phyloP scores from a whole-genome alignment of 2,888 invertebrate species.

The Fabriciana adippe region DNA sequence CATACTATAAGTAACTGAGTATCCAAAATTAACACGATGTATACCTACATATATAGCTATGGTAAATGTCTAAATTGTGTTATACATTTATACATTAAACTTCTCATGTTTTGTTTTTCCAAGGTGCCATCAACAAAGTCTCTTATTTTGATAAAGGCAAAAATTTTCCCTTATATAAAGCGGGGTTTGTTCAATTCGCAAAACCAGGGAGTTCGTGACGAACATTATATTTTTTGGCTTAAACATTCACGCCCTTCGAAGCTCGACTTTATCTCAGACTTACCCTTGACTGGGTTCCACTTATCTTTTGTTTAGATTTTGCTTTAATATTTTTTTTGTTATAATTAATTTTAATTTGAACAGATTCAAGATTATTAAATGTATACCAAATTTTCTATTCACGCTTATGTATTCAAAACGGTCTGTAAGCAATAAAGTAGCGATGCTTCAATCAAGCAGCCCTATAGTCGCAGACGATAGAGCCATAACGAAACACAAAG shows the following conservation, averaged over 20 bases:
- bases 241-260: slow-evolving; percentile 41
- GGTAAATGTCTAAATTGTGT: too few relatives aligned
- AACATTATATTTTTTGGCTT: slow-evolving; percentile 68
- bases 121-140: slow-evolving; percentile 17
- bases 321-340: slow-evolving; percentile 6
- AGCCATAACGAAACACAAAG: slow-evolving; percentile 80
- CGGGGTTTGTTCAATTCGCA: slow-evolving; percentile 49
- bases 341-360: background rate
- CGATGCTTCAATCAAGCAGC: slow-evolving; percentile 55
- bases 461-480: slow-evolving; percentile 58
- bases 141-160: slow-evolving; percentile 24
- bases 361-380: slow-evolving; percentile 6
- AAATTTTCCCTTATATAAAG: slow-evolving; percentile 48
- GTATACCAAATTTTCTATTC: slow-evolving; percentile 11
- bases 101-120: background rate
- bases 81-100: too few relatives aligned
- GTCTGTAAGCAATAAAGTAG: slow-evolving; percentile 54
- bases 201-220: slow-evolving; percentile 55
- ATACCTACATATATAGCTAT: too few relatives aligned
- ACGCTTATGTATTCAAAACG: slow-evolving; percentile 40
- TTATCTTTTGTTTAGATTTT: slow-evolving; percentile 20
- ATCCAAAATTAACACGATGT: too few relatives aligned
- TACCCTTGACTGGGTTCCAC: slow-evolving; percentile 20
- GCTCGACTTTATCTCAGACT: slow-evolving; percentile 27
- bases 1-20: too few relatives aligned